Evolutionary conservation across 2,113 vertebrate species (phyloP).

Genomic region (Coptodon rendalli): DNA sequence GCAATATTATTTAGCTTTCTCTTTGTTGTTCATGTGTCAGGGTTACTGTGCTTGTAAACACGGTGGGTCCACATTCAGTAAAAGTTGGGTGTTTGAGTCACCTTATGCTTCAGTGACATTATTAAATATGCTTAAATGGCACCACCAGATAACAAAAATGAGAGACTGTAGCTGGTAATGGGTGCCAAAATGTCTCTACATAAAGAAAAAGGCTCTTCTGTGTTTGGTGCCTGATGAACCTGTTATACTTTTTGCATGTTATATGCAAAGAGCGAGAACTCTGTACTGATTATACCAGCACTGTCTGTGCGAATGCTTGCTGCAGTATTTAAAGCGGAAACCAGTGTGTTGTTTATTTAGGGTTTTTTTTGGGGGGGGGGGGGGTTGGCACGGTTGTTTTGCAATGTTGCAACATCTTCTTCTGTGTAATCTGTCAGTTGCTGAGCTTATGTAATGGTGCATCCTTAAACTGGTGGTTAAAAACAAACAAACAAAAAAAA

Average conservation of each 20-base stretch:
- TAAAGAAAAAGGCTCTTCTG: not conserved
- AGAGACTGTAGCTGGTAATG: not conserved
- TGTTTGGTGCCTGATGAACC: not conserved
- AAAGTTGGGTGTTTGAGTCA: not conserved
- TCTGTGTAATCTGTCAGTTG: not conserved
- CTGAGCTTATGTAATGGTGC: not conserved
- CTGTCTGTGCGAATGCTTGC: not conserved
- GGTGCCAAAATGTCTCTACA: not conserved
- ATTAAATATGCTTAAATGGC: not conserved
- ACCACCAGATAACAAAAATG: not conserved
- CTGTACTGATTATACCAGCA: not conserved
- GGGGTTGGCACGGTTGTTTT: rapidly evolving
- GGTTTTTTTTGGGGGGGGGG: rapidly evolving
- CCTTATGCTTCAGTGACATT: not conserved
- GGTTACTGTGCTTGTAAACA: not conserved
- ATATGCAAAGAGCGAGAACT: not conserved
- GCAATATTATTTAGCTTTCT: not conserved
- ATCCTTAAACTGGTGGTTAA: not conserved
- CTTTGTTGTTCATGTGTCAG: not conserved
- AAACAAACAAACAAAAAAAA: not conserved
- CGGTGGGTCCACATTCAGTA: not conserved
- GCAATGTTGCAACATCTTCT: not conserved
- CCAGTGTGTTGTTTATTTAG: not conserved
- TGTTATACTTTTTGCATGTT: not conserved
- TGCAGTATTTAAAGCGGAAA: not conserved